Evolutionary conservation across 2,113 vertebrate species (phyloP).

Genomic region (Amphiprion ocellaris): DNA sequence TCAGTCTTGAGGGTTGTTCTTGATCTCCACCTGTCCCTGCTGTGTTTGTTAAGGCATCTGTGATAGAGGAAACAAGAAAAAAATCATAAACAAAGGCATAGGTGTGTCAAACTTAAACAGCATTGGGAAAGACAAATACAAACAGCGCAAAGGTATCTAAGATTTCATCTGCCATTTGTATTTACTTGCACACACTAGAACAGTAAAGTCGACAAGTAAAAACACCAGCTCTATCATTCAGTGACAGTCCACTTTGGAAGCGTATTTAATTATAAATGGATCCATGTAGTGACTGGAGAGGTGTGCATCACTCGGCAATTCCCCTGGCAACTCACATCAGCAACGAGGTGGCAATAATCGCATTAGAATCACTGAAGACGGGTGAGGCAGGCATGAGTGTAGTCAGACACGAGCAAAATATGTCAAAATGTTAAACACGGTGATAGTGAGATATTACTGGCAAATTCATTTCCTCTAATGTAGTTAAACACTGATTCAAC

Average conservation of each 20-base stretch:
- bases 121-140: conserved; percentile 18
- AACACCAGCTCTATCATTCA: conserved; percentile 4
- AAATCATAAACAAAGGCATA: conserved; percentile 54
- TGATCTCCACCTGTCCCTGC: conserved; percentile 32
- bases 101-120: conserved; percentile 4
- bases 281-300: conserved; percentile 39
- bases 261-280: conserved; percentile 32
- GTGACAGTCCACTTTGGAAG: conserved; percentile 7
- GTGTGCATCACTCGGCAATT: conserved; percentile 50
- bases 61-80: conserved; percentile 45
- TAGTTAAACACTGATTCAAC: neutral
- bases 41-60: conserved; percentile 16
- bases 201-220: neutral
- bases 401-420: conserved; percentile 28
- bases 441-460: neutral
- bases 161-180: conserved; percentile 30
- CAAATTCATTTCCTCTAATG: neutral
- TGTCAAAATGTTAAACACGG: neutral
- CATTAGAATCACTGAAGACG: conserved; percentile 65
- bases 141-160: conserved; percentile 10
- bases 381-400: conserved; percentile 41
- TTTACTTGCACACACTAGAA: conserved; percentile 32
- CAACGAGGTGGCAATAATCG: conserved; percentile 70
- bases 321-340: conserved; percentile 63
- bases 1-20: neutral